These are phyloP conservation scores for Heliconius ethilla DNA, from an alignment of 2,888 invertebrate genomes.

Conservation along the genomic window DNA sequence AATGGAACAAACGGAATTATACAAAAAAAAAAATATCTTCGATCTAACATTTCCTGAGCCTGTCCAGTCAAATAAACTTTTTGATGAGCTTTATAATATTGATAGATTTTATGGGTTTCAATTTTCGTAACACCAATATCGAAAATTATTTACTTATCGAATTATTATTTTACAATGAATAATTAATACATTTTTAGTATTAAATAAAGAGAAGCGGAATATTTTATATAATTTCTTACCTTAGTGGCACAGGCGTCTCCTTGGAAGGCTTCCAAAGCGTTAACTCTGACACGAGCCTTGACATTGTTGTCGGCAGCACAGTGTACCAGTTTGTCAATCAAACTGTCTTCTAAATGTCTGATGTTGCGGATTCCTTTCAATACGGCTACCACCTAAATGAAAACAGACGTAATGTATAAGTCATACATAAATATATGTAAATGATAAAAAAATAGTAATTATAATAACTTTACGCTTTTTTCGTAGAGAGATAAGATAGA, in stretches of 20 bases:
- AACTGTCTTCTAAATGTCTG: conserved; percentile 83
- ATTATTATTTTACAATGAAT: background rate
- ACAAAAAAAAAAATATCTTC: too few species aligned
- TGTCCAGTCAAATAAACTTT: too few species aligned
- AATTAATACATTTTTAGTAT: background rate
- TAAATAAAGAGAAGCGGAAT: background rate
- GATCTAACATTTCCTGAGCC: too few species aligned
- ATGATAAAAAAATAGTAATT: too few species aligned
- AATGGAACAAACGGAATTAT: too few species aligned
- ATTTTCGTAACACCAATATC: too few species aligned
- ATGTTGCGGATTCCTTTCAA: conserved; percentile 92
- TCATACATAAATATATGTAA: background rate
- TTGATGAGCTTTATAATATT: too few species aligned
- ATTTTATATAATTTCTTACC: conserved; percentile 52
- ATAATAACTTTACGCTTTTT: too few species aligned
- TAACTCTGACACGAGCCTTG: conserved; percentile 87
- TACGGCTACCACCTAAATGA: conserved; percentile 82
- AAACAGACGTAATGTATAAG: background rate
- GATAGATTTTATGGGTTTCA: too few species aligned
- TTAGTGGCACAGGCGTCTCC: conserved; percentile 85
- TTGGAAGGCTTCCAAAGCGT: conserved; percentile 89
- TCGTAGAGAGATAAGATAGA: too few species aligned
- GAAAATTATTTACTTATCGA: background rate
- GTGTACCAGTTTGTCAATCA: conserved; percentile 82
- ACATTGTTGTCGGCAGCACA: conserved; percentile 84